phyloP scores from a whole-genome alignment of 2,113 vertebrate genomes.

The Bubo blakistoni region DNA sequence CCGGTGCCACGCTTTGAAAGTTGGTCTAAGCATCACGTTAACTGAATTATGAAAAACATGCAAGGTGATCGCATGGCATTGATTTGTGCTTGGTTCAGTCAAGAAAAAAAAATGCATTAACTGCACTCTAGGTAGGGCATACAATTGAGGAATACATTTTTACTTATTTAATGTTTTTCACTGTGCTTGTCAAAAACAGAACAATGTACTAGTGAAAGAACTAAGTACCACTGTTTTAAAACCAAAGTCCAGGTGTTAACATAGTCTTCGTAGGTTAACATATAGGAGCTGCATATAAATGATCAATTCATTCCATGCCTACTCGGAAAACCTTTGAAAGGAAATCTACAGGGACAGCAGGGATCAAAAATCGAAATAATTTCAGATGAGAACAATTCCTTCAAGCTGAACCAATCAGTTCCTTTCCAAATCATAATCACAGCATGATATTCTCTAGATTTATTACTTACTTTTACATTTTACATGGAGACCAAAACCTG shows the following conservation, averaged over 20 bases:
- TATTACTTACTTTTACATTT: neutral
- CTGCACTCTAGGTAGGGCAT: neutral
- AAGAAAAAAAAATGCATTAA: neutral
- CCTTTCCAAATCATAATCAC: neutral
- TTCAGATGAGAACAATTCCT: neutral
- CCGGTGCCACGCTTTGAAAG: neutral
- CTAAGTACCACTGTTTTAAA: neutral
- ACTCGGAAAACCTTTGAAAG: neutral
- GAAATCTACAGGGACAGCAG: neutral
- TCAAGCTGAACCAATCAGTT: neutral
- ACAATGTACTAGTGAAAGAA: neutral
- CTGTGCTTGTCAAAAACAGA: neutral
- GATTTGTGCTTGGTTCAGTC: neutral
- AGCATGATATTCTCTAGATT: neutral
- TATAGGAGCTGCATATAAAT: neutral
- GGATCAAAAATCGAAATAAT: neutral
- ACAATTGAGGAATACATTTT: neutral
- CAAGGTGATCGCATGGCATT: neutral
- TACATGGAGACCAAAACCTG: neutral
- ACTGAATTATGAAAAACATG: neutral
- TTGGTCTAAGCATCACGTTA: accelerated
- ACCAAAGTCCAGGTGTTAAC: neutral
- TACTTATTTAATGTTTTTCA: neutral
- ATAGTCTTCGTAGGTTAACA: neutral
- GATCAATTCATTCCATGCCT: neutral